A percentile compares a stretch with the other conserved stretches of the same genome.
Evolutionary conservation across 2,888 invertebrate species (phyloP).

Genomic region (Tuberolachnus salignus): DNA sequence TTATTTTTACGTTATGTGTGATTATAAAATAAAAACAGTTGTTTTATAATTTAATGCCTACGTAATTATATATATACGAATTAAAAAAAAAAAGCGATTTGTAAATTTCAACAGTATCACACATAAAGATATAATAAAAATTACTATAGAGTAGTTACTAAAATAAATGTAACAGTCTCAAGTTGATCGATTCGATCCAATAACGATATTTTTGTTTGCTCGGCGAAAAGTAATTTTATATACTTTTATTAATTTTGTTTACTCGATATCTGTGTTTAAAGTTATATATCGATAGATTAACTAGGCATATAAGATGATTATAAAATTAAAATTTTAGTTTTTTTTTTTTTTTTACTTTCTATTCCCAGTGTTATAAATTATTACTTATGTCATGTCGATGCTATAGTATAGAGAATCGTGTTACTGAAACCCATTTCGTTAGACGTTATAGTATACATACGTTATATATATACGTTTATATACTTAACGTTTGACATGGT

Average conservation of each 20-base stretch:
- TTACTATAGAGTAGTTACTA: neutral
- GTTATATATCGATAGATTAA: no score
- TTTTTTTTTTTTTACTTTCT: neutral
- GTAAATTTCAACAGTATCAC: neutral
- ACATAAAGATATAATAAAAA: neutral
- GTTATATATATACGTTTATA: slow-evolving; percentile 1
- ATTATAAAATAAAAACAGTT: no score
- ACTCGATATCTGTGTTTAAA: no score
- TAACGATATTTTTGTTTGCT: no score
- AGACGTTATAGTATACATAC: neutral
- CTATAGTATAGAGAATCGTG: neutral
- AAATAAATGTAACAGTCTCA: neutral
- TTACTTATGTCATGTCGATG: neutral
- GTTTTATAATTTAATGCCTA: neutral
- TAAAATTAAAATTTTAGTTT: no score
- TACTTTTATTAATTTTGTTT: no score
- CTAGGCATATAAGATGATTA: no score
- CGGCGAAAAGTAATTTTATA: no score
- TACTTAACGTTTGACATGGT: slow-evolving; percentile 15
- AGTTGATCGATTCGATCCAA: no score
- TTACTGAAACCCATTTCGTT: no score
- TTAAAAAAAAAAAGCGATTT: neutral
- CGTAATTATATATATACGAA: neutral
- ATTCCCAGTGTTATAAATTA: neutral
- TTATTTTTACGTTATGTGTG: no score